phyloP scores from a whole-genome alignment of 2,797 vertebrate species.

The Hephaestus fuliginosus region DNA sequence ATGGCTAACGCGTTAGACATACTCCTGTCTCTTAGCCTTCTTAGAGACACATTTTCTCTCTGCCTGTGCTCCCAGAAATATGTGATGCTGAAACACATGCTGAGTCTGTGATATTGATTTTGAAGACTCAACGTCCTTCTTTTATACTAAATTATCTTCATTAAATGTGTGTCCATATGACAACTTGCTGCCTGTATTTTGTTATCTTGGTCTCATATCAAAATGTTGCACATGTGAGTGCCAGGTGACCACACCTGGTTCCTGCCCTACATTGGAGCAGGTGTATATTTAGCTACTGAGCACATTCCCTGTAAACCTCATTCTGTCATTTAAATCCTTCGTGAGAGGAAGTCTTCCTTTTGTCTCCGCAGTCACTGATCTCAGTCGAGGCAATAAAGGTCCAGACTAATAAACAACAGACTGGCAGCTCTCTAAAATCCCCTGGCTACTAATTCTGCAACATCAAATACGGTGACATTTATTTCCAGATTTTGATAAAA shows the following conservation, averaged over 20 bases:
- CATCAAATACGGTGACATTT: slow-evolving; percentile 29
- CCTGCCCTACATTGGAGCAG: slow-evolving; percentile 51
- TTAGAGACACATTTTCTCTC: slow-evolving; percentile 7
- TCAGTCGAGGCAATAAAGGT: slow-evolving; percentile 46
- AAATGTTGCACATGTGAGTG: slow-evolving; percentile 26
- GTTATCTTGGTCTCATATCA: slow-evolving; percentile 7
- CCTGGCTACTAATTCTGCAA: slow-evolving; percentile 29
- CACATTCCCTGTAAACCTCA: slow-evolving; percentile 55
- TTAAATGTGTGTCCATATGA: neutral
- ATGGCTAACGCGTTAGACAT: slow-evolving; percentile 11
- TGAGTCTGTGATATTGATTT: slow-evolving; percentile 26
- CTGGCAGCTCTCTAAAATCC: slow-evolving; percentile 47
- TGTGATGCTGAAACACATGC: neutral
- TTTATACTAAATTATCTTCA: slow-evolving; percentile 2
- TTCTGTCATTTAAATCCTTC: slow-evolving; percentile 68
- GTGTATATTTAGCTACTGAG: slow-evolving; percentile 58
- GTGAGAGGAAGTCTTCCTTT: slow-evolving; percentile 50
- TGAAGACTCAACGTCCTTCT: slow-evolving; percentile 16
- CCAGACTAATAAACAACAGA: slow-evolving; percentile 53
- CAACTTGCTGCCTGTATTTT: neutral
- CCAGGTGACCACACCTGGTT: slow-evolving; percentile 70
- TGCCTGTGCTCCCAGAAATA: slow-evolving; percentile 3
- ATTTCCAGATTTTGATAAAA: slow-evolving; percentile 29
- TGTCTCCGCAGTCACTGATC: slow-evolving; percentile 55
- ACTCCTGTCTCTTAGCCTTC: neutral